A percentile compares a stretch with the other conserved stretches of the same genome.
These are phyloP conservation scores for Melanotaenia pygmaea DNA, from an alignment of 2,797 vertebrate species.

Conservation along the genomic window DNA sequence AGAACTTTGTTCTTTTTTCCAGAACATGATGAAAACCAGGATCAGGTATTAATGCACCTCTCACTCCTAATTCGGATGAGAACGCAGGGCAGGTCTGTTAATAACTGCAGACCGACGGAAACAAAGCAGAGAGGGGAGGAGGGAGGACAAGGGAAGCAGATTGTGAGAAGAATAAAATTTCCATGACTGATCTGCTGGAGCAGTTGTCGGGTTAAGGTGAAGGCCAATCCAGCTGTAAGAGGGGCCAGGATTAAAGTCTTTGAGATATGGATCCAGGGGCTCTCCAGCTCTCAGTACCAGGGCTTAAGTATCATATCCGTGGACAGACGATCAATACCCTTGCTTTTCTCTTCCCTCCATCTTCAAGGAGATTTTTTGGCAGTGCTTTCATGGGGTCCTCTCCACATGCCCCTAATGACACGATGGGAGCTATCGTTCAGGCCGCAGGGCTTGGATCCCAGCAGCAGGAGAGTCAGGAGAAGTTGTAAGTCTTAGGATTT, in stretches of 20 bases:
- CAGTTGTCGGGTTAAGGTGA: conserved; percentile 87
- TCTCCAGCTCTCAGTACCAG: conserved; percentile 90
- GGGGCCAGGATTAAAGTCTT: conserved; percentile 91
- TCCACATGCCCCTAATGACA: conserved; percentile 87
- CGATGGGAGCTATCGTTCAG: conserved; percentile 86
- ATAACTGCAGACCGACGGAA: conserved; percentile 53
- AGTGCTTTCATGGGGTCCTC: conserved; percentile 87
- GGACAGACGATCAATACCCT: conserved; percentile 97
- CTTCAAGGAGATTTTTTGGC: conserved; percentile 91
- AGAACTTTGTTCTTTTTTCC: conserved; percentile 48
- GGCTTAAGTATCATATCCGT: conserved; percentile 96
- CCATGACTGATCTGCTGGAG: conserved; percentile 88
- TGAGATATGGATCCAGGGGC: conserved; percentile 91
- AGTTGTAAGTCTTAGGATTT: conserved; percentile 53
- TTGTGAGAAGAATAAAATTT: conserved; percentile 82
- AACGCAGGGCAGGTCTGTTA: conserved; percentile 58
- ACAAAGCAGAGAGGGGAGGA: conserved; percentile 22
- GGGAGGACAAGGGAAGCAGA: conserved; percentile 45
- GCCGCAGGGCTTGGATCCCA: conserved; percentile 70
- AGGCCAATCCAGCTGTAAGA: conserved; percentile 87
- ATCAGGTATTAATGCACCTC: conserved; percentile 74
- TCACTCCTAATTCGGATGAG: conserved; percentile 68
- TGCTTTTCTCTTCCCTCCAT: conserved; percentile 86
- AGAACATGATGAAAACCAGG: conserved; percentile 74
- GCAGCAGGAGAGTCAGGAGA: conserved; percentile 48